Percentiles rank a stretch among this genome's conserved stretches.
Evolutionary conservation across 2,797 vertebrate genomes (phyloP).

Genomic region (Sciurus vulgaris): DNA sequence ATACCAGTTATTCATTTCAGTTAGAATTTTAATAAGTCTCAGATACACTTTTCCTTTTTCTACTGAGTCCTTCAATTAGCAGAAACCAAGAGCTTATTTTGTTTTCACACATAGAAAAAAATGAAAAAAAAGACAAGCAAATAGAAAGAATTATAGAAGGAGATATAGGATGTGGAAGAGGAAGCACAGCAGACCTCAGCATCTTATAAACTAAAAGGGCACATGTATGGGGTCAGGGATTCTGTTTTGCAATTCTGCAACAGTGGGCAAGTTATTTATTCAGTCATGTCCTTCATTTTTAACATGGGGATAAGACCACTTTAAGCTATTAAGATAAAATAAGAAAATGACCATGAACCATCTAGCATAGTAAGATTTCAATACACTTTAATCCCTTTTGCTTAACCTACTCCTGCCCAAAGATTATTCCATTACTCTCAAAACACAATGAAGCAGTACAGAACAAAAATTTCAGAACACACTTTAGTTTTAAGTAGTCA

Average conservation of each 20-base stretch:
- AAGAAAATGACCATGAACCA: neutral
- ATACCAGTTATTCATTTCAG: constrained; percentile 47
- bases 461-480: neutral
- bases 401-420: neutral
- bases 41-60: neutral
- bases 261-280: neutral
- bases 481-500: neutral
- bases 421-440: neutral
- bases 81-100: neutral
- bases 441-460: neutral
- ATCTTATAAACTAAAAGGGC: neutral
- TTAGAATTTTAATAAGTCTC: constrained; percentile 37
- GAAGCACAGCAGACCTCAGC: neutral
- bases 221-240: neutral
- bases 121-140: neutral
- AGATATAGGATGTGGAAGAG: neutral
- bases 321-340: constrained; percentile 22
- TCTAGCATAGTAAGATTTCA: neutral
- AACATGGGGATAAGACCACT: neutral
- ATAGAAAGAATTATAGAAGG: neutral
- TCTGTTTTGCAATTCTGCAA: neutral
- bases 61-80: neutral
- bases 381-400: neutral
- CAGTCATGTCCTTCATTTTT: neutral
- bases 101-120: neutral